Conservation (phyloP, 1,140 invertebrate genomes). For the Atta colombica region DNA sequence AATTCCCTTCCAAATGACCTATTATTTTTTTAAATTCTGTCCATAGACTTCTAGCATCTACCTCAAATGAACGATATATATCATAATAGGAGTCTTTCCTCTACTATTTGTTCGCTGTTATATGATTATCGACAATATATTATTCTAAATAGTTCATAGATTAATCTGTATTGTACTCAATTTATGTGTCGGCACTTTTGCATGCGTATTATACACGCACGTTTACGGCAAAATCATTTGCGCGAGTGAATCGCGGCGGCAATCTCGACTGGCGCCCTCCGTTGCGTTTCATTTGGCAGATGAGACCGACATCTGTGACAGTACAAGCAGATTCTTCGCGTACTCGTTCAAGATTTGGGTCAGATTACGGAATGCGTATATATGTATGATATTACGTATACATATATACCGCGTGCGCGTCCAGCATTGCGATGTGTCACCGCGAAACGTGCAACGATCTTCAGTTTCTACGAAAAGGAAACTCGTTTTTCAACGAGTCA, state of each 20-base stretch:
- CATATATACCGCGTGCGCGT: neutral
- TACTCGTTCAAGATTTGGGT: slow-evolving; percentile 80
- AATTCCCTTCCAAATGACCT: too few relatives aligned
- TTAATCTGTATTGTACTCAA: neutral
- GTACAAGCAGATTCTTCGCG: slow-evolving; percentile 61
- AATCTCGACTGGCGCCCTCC: slow-evolving; percentile 57
- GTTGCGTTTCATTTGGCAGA: slow-evolving; percentile 81
- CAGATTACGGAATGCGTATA: slow-evolving; percentile 79
- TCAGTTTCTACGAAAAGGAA: slow-evolving; percentile 54
- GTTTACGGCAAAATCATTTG: slow-evolving; percentile 53
- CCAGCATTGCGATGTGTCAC: slow-evolving; percentile 59
- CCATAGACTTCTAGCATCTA: too few relatives aligned
- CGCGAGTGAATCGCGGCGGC: slow-evolving; percentile 47
- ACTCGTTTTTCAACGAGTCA: slow-evolving; percentile 60
- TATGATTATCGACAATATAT: neutral
- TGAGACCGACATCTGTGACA: slow-evolving; percentile 80
- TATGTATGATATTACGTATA: neutral
- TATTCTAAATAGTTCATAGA: neutral
- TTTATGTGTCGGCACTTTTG: neutral
- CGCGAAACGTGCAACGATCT: slow-evolving; percentile 26
- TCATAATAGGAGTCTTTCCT: too few relatives aligned
- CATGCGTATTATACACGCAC: neutral
- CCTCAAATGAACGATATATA: too few relatives aligned
- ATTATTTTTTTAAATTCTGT: too few relatives aligned
- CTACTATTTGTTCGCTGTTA: neutral